These are phyloP conservation scores for Zelleria hepariella DNA, from an alignment of 2,888 invertebrate species.

Conservation along the genomic window DNA sequence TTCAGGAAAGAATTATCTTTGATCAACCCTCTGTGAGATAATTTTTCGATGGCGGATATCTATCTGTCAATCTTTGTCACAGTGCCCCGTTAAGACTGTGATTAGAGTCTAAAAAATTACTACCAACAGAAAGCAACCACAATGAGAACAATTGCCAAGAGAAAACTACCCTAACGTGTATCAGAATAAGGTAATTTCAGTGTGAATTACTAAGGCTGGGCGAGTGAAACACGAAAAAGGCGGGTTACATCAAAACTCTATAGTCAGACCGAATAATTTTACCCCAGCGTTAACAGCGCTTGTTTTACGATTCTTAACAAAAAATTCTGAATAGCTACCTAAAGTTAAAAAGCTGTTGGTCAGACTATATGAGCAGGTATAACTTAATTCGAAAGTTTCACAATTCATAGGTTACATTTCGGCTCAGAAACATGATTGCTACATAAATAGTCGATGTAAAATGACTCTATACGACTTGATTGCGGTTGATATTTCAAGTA, in stretches of 20 bases:
- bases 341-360: background rate
- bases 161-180: background rate
- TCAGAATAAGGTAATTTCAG: background rate
- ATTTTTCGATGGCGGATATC: background rate
- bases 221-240: background rate
- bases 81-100: background rate
- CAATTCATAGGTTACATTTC: background rate
- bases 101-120: background rate
- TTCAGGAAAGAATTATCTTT: background rate
- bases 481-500: background rate
- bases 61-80: constrained; percentile 35
- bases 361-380: background rate
- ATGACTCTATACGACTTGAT: background rate
- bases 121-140: background rate
- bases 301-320: background rate
- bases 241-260: background rate
- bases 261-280: background rate
- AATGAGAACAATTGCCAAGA: background rate
- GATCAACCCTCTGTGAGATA: background rate
- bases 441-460: background rate
- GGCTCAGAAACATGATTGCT: background rate
- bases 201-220: background rate
- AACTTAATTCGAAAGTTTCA: background rate
- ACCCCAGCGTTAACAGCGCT: background rate
- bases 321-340: background rate